Conservation (phyloP, 2,797 vertebrate species). For the Karalla daura region DNA sequence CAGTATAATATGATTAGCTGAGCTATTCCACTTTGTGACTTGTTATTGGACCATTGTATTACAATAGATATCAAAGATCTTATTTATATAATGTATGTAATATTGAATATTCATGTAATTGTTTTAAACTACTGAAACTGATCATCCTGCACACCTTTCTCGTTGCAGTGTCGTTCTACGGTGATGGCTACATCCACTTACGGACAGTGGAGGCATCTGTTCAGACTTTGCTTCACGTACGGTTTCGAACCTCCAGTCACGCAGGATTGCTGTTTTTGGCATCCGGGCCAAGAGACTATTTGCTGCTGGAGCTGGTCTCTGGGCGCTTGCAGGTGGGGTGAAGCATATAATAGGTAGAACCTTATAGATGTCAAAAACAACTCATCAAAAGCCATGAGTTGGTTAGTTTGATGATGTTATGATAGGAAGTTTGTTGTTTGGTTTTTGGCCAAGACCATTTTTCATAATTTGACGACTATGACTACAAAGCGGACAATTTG, state of each 20-base stretch:
- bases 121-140: too few relatives aligned
- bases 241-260: conserved; percentile 87
- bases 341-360: neutral
- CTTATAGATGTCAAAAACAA: neutral
- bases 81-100: too few relatives aligned
- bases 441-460: neutral
- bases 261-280: conserved; percentile 90
- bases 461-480: neutral
- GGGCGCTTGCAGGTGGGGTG: conserved; percentile 84
- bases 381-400: neutral
- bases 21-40: neutral
- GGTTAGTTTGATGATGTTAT: neutral
- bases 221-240: conserved; percentile 84
- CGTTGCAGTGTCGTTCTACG: conserved; percentile 89
- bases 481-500: neutral
- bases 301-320: conserved; percentile 86
- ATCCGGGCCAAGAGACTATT: conserved; percentile 84
- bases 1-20: neutral
- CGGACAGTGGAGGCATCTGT: conserved; percentile 79
- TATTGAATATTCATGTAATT: too few relatives aligned
- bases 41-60: too few relatives aligned
- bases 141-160: too few relatives aligned
- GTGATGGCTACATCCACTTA: conserved; percentile 89
- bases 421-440: neutral
- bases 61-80: too few relatives aligned